Base-by-base conservation (phyloP, 2,113 vertebrate genomes). In the Malurus melanocephalus region DNA sequence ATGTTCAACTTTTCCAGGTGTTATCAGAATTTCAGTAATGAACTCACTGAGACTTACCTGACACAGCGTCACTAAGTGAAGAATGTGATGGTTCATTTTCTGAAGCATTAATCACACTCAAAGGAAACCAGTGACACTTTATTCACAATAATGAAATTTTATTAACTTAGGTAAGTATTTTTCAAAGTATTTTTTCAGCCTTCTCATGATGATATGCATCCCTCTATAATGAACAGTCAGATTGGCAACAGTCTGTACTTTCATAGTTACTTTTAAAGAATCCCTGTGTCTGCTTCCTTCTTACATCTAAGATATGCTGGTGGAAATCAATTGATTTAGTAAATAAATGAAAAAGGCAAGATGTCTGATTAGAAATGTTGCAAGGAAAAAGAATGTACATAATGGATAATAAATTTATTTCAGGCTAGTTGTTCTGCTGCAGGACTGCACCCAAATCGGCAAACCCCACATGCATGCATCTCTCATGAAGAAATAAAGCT, bases 1-100 rank as follows among this genome's bases (percentile, higher is more conserved):
- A 28, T 73, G 35, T 82, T 91, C 17, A 2, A n/a, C 35, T 88
- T 88, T 92, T n/a, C 33, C 74, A 75, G 57, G 35, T 59, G 27
- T 91, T 90, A 88, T 45, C 67, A 87, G 48, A 79, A 94, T 90
- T 93, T 87, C 56, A 40, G 42, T 90, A 90, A 94, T 48, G 42
- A 88, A 53, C 16, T 93, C 71, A 73, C 22, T 57, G 53, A 81
- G 49, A 69, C 2, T 5, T 43, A 87, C 43, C 46, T 67, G 61
- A 90, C 60, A 94, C 76, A 73, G 13, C 43, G 30, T 74, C 77
- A 76, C 73, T 89, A 76, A 92, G 53, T 81, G 64, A 80, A 62
- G 48, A 79, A 85, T 38, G 55, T n/a, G 51, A 82, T 22, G 22
- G 42, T 59, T 93, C n/a, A 74, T 90, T 91, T 87, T 84, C 46